Evolutionary conservation across 2,797 vertebrate genomes (phyloP), one percentile per base, ranked within the genome.

Genomic region (Coendou prehensilis): DNA sequence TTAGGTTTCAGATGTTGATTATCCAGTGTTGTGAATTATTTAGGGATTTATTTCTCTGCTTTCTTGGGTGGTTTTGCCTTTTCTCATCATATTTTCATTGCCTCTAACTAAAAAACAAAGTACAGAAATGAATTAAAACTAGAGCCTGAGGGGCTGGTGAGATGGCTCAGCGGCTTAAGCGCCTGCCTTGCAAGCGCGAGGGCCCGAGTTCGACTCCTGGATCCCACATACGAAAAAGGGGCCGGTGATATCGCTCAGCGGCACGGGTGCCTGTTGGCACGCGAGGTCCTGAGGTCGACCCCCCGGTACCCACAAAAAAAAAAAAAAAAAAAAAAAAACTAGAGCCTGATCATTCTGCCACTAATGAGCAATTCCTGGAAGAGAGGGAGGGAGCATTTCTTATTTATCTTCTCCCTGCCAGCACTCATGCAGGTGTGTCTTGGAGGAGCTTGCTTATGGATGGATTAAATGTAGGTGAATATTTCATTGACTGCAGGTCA

Each of bases 11-110:
- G 81, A 47, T 2, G 1, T 18, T 88, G 71, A 57, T 93, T 78
- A n/a, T 41, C n/a, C 22, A 57, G 22, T 33, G 80, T 76, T 67
- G 10, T 45, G 57, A 90, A 69, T 97, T 84, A 91, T 88, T 69
- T 84, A 57, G 87, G 91, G 9, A 7, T 88, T 67, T 8, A 26
- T 80, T 92, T 92, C 92, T 83, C 57, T 1, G 4, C 85, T 93
- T 92, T 87, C 80, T 87, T 73, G 14, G 8, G 28, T 1, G 11
- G 30, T 22, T 91, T 91, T 33, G 50, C 82, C 33, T 87, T 93
- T 90, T 50, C 85, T 75, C 1, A 5, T 50, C 52, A 6, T n/a
- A 56, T 28, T 93, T 59, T 69, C 71, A 63, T 71, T 67, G 26
- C 73, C 30, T 96, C 52, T 86, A 81, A 71, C 67, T 93, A 84